Evolutionary conservation across 2,113 vertebrate species (phyloP), one percentile per base, ranked within the genome.

Genomic region (Numida meleagris): DNA sequence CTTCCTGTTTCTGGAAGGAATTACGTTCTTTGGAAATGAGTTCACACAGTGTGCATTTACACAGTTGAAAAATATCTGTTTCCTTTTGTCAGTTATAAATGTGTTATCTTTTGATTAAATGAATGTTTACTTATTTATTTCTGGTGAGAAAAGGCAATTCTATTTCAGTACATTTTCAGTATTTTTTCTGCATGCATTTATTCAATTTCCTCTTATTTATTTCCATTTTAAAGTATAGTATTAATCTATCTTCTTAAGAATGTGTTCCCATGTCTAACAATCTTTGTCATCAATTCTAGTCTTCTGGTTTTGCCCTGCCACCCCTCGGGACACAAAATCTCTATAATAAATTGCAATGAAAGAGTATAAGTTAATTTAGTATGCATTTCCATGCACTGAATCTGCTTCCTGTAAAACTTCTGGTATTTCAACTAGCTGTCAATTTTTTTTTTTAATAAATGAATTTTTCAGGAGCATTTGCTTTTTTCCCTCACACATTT

Each of bases 291-390:
- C 62, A 53, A 74, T 83, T 79, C 77, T 92, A 62, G 51, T 46
- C 33, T 4, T 90, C 86, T 92, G 24, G 88, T 96, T 95, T 81
- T 90, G 68, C 90, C 72, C 18, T 75, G 57, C 93, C 90, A 84
- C 61, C 92, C 58, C 70, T 58, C 55, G 83, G 80, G 77, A 93
- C 62, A 68, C 21, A 90, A 93, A 87, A 79, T 74, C 81, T 90
- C 55, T 82, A 34, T 57, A 89, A 93, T 92, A 94, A 94, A 96
- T 96, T 0, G 0, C 68, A 90, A 94, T 72, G 86, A 84, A 70
- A 90, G 76, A 82, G 20, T 43, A 90, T 72, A 96, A 89, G 93
- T 96, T 94, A 92, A 95, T 96, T 95, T 90, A 92, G n/a, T n/a
- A 65, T 78, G 73, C 46, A 78, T 89, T 84, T 75, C 58, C 57